Base-by-base conservation (phyloP, 2,888 invertebrate species). In the Julus scanicus region DNA sequence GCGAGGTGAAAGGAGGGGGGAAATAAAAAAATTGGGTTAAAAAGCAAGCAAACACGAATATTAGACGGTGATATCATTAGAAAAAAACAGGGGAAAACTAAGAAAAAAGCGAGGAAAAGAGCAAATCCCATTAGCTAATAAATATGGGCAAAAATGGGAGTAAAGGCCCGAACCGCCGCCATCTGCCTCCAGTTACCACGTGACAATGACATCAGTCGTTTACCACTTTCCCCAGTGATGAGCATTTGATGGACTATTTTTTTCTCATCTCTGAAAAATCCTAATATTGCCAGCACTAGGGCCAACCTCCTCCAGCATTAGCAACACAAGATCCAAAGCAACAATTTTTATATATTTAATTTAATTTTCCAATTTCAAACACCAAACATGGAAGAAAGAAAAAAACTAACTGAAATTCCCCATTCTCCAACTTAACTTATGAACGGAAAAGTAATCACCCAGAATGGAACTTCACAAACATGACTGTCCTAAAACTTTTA, bases 231-330 rank as follows among this genome's bases (percentile, higher is more conserved):
- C 80, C n/a, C 87, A 20, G 83, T 87, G 87, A 87, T 87, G 87
- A 87, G 87, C 83, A 87, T 87, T 87, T 87, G 87, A 87, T 87
- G 87, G 87, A 87, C 83, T 87, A 87, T 83, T 87, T 87, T 87
- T 87, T 87, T 87, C 71, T 71, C 83, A 20, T 44, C 37, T 87
- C 20, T 13, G 39, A 63, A 20, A 40, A 48, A 39, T 83, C 87
- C 53, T 17, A 44, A 85, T 85, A 80, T 37, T 9, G 80, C 80
- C 9, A 11, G 37, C 80, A 63, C 17, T 3, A 13, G 44, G 13
- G 80, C 37, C 80, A 80, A 13, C 20, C 11, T 80, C 44, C 44
- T 44, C 44, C 6, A 44, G 44, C 44, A 44, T 44, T 44, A 44
- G 44, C 80, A n/a, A 20, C 37, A 11, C 80, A 37, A 37, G 8